Base-by-base conservation (phyloP, 2,888 invertebrate genomes). In the Gerris lacustris region DNA sequence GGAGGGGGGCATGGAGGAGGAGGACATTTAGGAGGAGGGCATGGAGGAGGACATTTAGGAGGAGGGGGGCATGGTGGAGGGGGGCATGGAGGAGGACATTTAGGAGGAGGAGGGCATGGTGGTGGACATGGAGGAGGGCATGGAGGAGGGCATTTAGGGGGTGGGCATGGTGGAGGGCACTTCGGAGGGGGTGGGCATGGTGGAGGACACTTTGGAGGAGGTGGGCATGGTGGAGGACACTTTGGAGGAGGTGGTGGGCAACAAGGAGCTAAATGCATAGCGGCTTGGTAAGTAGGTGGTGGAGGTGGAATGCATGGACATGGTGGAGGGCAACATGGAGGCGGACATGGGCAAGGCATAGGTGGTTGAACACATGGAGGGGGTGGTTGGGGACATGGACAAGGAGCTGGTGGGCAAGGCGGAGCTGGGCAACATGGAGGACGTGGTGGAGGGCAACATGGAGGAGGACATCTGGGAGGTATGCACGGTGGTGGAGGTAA, bases 21-120 rank as follows among this genome's bases (percentile, higher is more conserved):
- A 9, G 64, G 17, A 15, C 15, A 15, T 5, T 62, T 62, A 2
- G 64, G 18, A n/a, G 64, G 64, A 6, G 64, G 64, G 64, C 11
- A 64, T 70, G 72, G 69, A 45, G 69, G 71, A 17, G 71, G 71
- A 55, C 72, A 70, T n/a, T 18, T 31, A 11, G 70, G 70, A 9
- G 15, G 9, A 15, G 31, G 11, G 1, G 11, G 9, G 15, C 55
- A 55, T 9, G 55, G 55, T 11, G 45, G 45, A 5, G 15, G 71
- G n/a, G 69, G 70, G 44, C 67, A 45, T 11, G 71, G 72, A 17
- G 72, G 69, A 15, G 71, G 70, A 45, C 66, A 66, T 7, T 17
- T 15, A 5, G 47, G 45, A 17, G 18, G 62, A 6, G 6, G 64
- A 5, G n/a, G 15, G 43, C 62, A 62, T 11, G 68, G 45, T 31